phyloP scores from a whole-genome alignment of 2,113 vertebrate species.

The pig (Sus scrofa) region T2T-Sscrofa CM000813.6:10887501-10888000 shows the following conservation, averaged over 20 bases:
- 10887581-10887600: not conserved
- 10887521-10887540: not conserved
- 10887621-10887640: not conserved
- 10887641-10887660: not conserved
- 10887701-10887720: not conserved
- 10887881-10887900: no score
- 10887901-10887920: fast-evolving
- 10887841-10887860: not conserved
- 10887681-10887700: not conserved
- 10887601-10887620: not conserved
- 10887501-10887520: not conserved
- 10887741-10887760: not conserved
- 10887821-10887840: not conserved
- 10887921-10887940: not conserved
- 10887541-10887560: not conserved
- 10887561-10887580: not conserved
- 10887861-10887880: not conserved
- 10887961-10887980: not conserved
- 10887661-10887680: no score
- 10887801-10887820: not conserved
- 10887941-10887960: fast-evolving
- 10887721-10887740: not conserved
- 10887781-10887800: not conserved
- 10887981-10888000: not conserved
- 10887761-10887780: not conserved